A percentile compares a stretch with the other conserved stretches of the same genome.
Evolutionary conservation across 1,140 invertebrate species (phyloP).

Genomic region (Potamilus streckersoni): DNA sequence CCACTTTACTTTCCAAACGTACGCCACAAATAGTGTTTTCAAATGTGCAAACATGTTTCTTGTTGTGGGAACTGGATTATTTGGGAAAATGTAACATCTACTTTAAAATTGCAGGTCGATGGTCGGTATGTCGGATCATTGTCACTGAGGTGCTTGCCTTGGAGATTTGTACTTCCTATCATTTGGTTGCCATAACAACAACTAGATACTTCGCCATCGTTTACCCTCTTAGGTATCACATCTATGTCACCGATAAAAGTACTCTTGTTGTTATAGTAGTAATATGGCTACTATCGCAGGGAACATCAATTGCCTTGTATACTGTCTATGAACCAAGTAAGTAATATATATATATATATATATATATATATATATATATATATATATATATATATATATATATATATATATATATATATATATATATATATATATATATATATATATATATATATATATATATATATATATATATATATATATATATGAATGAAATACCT

Average conservation of each 20-base stretch:
- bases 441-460: too few species aligned
- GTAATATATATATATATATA: neutral
- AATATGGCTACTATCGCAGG: constrained; percentile 35
- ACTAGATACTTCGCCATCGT: constrained; percentile 33
- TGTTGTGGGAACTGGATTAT: too few species aligned
- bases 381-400: too few species aligned
- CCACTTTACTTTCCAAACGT: too few species aligned
- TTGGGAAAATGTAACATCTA: too few species aligned
- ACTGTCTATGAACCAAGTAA: constrained; percentile 23
- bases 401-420: too few species aligned
- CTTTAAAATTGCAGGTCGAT: constrained; percentile 18
- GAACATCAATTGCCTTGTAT: constrained; percentile 13
- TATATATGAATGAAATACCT: too few species aligned
- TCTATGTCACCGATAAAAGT: constrained; percentile 28
- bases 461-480: too few species aligned
- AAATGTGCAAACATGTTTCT: too few species aligned
- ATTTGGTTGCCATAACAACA: constrained; percentile 36
- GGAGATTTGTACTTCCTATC: constrained; percentile 38
- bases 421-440: too few species aligned
- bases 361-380: too few species aligned
- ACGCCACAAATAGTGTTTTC: too few species aligned
- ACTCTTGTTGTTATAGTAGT: constrained; percentile 9
- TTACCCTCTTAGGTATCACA: constrained; percentile 31
- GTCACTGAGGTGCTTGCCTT: constrained; percentile 33
- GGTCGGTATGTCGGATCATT: constrained; percentile 40